Percentiles rank a stretch among this genome's conserved stretches.
Evolutionary conservation across 2,888 invertebrate species (phyloP).

Genomic region (Onchidella celtica): DNA sequence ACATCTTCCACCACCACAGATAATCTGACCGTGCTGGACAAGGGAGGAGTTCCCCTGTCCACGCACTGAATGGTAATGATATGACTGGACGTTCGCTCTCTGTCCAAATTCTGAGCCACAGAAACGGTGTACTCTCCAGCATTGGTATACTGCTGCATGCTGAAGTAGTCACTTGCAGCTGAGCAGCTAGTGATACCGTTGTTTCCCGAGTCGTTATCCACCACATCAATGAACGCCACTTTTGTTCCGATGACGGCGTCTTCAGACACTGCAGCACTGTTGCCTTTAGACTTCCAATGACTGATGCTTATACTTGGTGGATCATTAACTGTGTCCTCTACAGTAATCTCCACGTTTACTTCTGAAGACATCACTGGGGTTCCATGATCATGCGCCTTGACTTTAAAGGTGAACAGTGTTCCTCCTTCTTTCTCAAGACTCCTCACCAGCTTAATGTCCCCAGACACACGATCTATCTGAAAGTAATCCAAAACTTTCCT

Average conservation of each 20-base stretch:
- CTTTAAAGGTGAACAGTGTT: constrained; percentile 49
- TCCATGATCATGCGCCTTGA: constrained; percentile 54
- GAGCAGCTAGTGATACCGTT: constrained; percentile 53
- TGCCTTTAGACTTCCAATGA: constrained; percentile 32
- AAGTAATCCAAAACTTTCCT: constrained; percentile 44
- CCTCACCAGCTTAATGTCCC: constrained; percentile 42
- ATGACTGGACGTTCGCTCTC: constrained; percentile 47
- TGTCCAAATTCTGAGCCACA: constrained; percentile 49
- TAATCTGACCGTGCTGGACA: constrained; percentile 44
- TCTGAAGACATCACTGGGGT: constrained; percentile 47
- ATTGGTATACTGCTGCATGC: constrained; percentile 39
- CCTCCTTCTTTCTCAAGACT: constrained; percentile 52
- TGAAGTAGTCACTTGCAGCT: constrained; percentile 47
- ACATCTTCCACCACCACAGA: constrained; percentile 52
- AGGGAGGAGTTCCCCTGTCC: constrained; percentile 54
- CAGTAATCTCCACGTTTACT: constrained; percentile 43
- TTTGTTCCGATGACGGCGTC: constrained; percentile 50
- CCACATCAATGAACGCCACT: constrained; percentile 51
- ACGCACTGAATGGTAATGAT: constrained; percentile 48
- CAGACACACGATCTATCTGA: constrained; percentile 46
- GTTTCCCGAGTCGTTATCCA: constrained; percentile 51
- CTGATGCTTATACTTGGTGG: constrained; percentile 51
- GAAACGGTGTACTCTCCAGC: constrained; percentile 49
- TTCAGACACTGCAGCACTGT: constrained; percentile 51
- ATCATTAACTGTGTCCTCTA: constrained; percentile 56